phyloP scores from a whole-genome alignment of 2,888 invertebrate genomes.

The Dicyrtoma fusca region DNA sequence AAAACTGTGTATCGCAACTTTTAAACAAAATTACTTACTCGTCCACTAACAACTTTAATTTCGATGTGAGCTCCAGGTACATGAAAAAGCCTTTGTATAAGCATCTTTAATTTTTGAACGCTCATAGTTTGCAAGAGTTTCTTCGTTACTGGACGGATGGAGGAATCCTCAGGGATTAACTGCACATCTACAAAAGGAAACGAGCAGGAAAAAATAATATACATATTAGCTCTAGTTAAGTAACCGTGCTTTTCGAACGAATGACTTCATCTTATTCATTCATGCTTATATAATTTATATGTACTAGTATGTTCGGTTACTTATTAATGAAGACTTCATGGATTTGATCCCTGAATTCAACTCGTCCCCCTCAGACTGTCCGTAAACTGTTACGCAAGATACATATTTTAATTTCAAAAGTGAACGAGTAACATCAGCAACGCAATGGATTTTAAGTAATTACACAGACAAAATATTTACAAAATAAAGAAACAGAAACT shows the following conservation, averaged over 20 bases:
- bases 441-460: neutral
- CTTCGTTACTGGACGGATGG: slow-evolving; percentile 63
- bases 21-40: too few relatives aligned
- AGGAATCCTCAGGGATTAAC: slow-evolving; percentile 35
- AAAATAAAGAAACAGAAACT: too few relatives aligned
- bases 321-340: slow-evolving; percentile 72
- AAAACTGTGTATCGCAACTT: too few relatives aligned
- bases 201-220: slow-evolving; percentile 9
- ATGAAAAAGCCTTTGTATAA: slow-evolving; percentile 76
- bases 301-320: slow-evolving; percentile 55
- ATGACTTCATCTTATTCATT: neutral
- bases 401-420: too few relatives aligned
- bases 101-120: slow-evolving; percentile 78
- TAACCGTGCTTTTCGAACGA: neutral
- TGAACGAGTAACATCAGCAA: too few relatives aligned
- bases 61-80: slow-evolving; percentile 60
- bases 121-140: slow-evolving; percentile 77
- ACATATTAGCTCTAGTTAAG: too few relatives aligned
- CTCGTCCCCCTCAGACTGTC: slow-evolving; percentile 77
- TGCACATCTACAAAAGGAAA: slow-evolving; percentile 34
- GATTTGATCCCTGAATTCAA: slow-evolving; percentile 65
- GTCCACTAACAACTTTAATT: slow-evolving; percentile 60
- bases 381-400: slow-evolving; percentile 69
- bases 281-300: neutral
- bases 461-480: neutral